phyloP scores from a whole-genome alignment of 2,113 vertebrate genomes.

The Misgurnus mizolepis region DNA sequence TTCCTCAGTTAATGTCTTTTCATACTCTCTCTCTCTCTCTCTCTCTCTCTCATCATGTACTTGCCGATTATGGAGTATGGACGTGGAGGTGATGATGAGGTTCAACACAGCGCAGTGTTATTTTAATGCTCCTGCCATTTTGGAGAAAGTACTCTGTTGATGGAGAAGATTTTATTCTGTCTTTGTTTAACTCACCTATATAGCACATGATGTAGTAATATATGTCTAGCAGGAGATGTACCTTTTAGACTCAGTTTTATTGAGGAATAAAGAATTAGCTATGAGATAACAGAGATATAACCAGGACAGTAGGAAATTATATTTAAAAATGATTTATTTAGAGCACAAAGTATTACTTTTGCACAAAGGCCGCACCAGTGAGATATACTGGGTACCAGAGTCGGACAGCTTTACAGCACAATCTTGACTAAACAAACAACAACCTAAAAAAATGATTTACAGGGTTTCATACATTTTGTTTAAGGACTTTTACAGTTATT shows the following conservation, averaged over 20 bases:
- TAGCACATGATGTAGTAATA: neutral
- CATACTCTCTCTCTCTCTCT: neutral
- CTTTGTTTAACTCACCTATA: neutral
- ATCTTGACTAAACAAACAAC: neutral
- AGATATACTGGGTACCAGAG: neutral
- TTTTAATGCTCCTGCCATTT: slow-evolving; percentile 23
- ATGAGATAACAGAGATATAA: neutral
- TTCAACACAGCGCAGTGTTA: slow-evolving; percentile 3
- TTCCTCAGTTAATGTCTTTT: slow-evolving; percentile 20
- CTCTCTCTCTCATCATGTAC: neutral
- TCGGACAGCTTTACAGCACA: slow-evolving; percentile 13
- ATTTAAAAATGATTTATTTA: neutral
- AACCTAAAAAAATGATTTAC: neutral
- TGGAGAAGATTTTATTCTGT: neutral
- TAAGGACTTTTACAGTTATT: no score
- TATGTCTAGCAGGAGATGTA: neutral
- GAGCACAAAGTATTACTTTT: slow-evolving; percentile 26
- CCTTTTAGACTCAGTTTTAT: slow-evolving; percentile 18
- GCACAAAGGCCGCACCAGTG: neutral
- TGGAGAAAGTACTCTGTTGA: neutral
- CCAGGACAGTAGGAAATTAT: neutral
- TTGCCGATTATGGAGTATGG: neutral
- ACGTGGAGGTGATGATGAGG: neutral
- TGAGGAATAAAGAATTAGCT: slow-evolving; percentile 3
- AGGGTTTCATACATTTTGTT: no score